These are phyloP conservation scores for Hoplostethus atlanticus DNA, from an alignment of 2,797 vertebrate genomes.

Conservation along the genomic window DNA sequence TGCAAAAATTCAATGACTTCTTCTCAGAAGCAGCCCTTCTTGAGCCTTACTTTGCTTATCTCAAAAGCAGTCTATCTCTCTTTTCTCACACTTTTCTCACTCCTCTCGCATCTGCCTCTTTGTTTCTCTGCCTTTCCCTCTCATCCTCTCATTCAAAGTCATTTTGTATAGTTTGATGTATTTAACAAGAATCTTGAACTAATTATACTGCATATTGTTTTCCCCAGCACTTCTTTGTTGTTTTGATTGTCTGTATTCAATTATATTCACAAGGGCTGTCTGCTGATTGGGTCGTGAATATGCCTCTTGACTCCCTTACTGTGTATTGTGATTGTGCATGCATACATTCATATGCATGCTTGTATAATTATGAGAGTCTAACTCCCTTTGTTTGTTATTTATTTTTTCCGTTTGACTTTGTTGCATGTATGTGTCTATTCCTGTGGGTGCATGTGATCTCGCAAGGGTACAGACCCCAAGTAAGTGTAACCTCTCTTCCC, in stretches of 20 bases:
- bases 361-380: slow-evolving; percentile 45
- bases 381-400: slow-evolving; percentile 36
- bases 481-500: slow-evolving; percentile 34
- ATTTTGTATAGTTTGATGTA: slow-evolving; percentile 23
- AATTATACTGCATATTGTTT: slow-evolving; percentile 12
- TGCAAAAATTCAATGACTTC: slow-evolving; percentile 51
- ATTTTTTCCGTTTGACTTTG: slow-evolving; percentile 50
- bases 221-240: slow-evolving; percentile 6
- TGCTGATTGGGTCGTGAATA: slow-evolving; percentile 1
- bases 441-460: slow-evolving; percentile 47
- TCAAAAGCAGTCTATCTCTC: not conserved
- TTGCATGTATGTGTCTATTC: slow-evolving; percentile 37
- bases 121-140: slow-evolving; percentile 10
- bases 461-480: slow-evolving; percentile 32
- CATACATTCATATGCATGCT: slow-evolving; percentile 47
- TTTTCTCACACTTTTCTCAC: not conserved
- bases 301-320: slow-evolving; percentile 12
- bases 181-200: slow-evolving; percentile 17
- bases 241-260: slow-evolving; percentile 12
- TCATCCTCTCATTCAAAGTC: slow-evolving; percentile 22
- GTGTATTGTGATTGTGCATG: slow-evolving; percentile 8
- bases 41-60: not conserved
- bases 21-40: not conserved
- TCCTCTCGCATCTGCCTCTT: slow-evolving; percentile 40
- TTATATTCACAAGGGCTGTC: slow-evolving; percentile 1